These are phyloP conservation scores for Champsocephalus gunnari DNA, from an alignment of 2,797 vertebrate genomes.

Conservation along the genomic window DNA sequence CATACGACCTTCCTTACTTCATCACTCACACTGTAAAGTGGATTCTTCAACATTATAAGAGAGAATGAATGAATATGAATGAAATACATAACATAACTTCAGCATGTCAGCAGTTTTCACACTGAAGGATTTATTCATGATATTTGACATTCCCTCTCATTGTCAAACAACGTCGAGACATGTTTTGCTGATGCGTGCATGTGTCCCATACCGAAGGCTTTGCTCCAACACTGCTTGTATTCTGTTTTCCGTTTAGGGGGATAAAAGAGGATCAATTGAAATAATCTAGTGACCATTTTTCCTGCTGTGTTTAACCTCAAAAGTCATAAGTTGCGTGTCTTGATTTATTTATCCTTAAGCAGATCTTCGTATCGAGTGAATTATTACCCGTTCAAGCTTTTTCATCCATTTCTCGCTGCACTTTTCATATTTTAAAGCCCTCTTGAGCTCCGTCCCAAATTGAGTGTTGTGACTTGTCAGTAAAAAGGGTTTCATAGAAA, in stretches of 20 bases:
- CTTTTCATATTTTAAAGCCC: constrained; percentile 46
- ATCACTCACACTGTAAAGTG: not conserved
- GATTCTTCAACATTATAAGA: not conserved
- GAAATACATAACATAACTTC: not conserved
- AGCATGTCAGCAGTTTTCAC: not conserved
- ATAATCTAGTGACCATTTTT: constrained; percentile 17
- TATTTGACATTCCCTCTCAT: constrained; percentile 13
- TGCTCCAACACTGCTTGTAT: constrained; percentile 9
- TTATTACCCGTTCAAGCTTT: constrained; percentile 46
- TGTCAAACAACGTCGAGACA: constrained; percentile 6
- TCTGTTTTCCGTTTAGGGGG: constrained; percentile 9
- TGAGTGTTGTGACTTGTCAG: constrained; percentile 49
- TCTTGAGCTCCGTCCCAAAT: constrained; percentile 51
- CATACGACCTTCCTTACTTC: not conserved
- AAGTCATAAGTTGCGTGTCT: not conserved
- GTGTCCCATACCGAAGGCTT: constrained; percentile 22
- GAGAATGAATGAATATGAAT: not conserved
- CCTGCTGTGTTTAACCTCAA: constrained; percentile 21
- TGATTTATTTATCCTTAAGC: constrained; percentile 25
- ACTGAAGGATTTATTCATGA: constrained; percentile 5
- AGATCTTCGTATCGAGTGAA: constrained; percentile 20
- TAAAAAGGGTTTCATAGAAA: constrained; percentile 34
- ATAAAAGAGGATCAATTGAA: constrained; percentile 23
- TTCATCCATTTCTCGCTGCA: constrained; percentile 29
- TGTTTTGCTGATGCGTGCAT: not conserved